Base-by-base conservation (phyloP, 1,140 invertebrate species). In the Lithobius niger region DNA sequence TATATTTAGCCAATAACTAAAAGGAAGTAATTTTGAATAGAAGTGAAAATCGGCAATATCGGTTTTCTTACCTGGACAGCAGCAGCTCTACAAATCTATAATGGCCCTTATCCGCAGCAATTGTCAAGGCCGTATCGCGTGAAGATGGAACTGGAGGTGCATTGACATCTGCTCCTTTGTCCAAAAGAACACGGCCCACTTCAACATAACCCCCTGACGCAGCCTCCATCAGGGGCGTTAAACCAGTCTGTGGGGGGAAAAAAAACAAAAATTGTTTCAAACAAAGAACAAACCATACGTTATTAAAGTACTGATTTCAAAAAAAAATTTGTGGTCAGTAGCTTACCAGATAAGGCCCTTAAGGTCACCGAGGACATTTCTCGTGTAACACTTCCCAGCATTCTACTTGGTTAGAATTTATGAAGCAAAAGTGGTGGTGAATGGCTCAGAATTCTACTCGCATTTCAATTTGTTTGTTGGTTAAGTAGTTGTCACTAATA, bases 191-290 rank as follows among this genome's bases (percentile, higher is more conserved):
- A 57, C 88, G 76, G 0, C 95, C 96, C 28, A 99, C 97, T 67
- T 99, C 95, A 13, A 97, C 93, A 73, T 97, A 99, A 27, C 96
- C 96, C 54, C 96, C 96, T 66, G 92, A 97, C 0, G 97, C 96
- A 50, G 96, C 96, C 74, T 99, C 97, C 97, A 99, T 99, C 1
- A 99, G 73, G 1, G 96, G 96, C 3, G 96, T 99, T 24, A 99
- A 73, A 4, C 96, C 96, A 56, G 95, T 99, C 80, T 86, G 61
- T n/a, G n/a, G n/a, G n/a, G n/a, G n/a, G n/a, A n/a, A n/a, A n/a
- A n/a, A n/a, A 1, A 67, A n/a, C n/a, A 66, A 54, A 47, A n/a
- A n/a, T n/a, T n/a, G n/a, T n/a, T n/a, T n/a, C n/a, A n/a, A n/a
- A 52, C 15, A 59, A 31, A 56, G 36, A n/a, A n/a, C n/a, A n/a